phyloP scores from a whole-genome alignment of 2,113 vertebrate genomes.

The Nematolebias whitei region DNA sequence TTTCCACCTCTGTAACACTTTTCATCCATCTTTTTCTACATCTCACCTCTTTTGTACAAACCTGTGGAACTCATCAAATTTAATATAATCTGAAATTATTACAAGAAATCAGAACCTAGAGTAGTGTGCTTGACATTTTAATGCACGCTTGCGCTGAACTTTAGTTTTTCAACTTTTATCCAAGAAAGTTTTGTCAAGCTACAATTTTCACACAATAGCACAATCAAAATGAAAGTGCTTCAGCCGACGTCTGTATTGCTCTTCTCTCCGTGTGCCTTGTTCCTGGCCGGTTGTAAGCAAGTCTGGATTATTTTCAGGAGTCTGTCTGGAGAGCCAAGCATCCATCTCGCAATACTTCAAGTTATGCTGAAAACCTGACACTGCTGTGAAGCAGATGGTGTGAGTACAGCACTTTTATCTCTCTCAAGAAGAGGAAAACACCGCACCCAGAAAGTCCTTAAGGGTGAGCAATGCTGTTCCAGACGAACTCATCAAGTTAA shows the following conservation, averaged over 20 bases:
- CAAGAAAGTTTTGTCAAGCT: background rate
- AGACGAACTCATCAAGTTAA: slow-evolving; percentile 52
- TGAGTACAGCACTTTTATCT: slow-evolving; percentile 31
- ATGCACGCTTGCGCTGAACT: background rate
- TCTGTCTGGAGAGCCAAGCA: slow-evolving; percentile 28
- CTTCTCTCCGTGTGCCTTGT: slow-evolving; percentile 3
- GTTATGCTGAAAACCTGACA: slow-evolving; percentile 40
- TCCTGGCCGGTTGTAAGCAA: slow-evolving; percentile 25
- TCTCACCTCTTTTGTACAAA: no score
- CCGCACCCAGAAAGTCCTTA: slow-evolving; percentile 43
- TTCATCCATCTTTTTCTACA: no score
- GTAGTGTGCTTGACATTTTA: background rate
- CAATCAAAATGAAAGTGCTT: slow-evolving; percentile 7
- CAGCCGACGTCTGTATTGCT: slow-evolving; percentile 5
- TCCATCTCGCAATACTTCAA: slow-evolving; percentile 45
- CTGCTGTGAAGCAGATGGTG: slow-evolving; percentile 57
- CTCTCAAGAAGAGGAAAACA: slow-evolving; percentile 29
- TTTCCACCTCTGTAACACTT: no score
- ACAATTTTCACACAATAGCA: slow-evolving; percentile 5
- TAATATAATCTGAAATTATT: no score
- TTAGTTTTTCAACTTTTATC: background rate
- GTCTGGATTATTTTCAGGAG: slow-evolving; percentile 11
- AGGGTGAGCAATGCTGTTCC: slow-evolving; percentile 33
- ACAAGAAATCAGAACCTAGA: background rate
- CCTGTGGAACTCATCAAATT: no score